Base-by-base conservation (phyloP, 64 coral and sea anemone genomes). In the Montipora efflorescens region DNA sequence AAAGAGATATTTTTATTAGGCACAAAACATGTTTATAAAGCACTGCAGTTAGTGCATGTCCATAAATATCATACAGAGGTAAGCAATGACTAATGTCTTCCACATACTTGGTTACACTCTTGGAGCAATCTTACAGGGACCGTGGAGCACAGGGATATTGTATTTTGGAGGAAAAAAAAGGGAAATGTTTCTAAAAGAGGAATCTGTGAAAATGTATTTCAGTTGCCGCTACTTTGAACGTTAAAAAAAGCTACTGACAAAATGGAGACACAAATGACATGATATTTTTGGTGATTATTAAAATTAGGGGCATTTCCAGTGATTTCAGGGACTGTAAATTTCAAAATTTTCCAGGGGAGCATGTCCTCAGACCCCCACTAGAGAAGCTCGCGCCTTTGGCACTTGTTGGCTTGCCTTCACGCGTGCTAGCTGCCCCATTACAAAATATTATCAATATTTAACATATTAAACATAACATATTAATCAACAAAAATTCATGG, bases 281-380 rank as follows among this genome's bases (percentile, higher is more conserved):
- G 51, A 53, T 53, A 53, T 15, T 62, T 62, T 62, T 62, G 59
- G 59, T 62, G 59, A 62, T 62, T 62, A 62, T 62, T 62, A 62
- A 62, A 62, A 62, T 62, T 62, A 62, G 59, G 59, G 59, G 59
- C 59, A 15, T 15, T 62, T 62, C 59, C 59, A 62, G 67, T 22
- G 67, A 70, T 70, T 70, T 70, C 67, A 70, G 67, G 20, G 67
- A 70, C 18, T 70, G 67, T 70, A 70, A 70, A 70, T 70, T 70
- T 70, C 20, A 70, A 70, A 62, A 70, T 70, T 70, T 70, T 70
- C 20, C 67, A 70, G 67, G 67, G 20, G 67, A 70, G 67, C 67
- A 70, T 70, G 67, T 8, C 67, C 67, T 22, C 20, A 22, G 67
- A 70, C 67, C 67, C 67, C 67, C 7, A 10, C n/a, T 70, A 70